Conservation (phyloP, 2,888 invertebrate genomes). For the Diarsia brunnea region DNA sequence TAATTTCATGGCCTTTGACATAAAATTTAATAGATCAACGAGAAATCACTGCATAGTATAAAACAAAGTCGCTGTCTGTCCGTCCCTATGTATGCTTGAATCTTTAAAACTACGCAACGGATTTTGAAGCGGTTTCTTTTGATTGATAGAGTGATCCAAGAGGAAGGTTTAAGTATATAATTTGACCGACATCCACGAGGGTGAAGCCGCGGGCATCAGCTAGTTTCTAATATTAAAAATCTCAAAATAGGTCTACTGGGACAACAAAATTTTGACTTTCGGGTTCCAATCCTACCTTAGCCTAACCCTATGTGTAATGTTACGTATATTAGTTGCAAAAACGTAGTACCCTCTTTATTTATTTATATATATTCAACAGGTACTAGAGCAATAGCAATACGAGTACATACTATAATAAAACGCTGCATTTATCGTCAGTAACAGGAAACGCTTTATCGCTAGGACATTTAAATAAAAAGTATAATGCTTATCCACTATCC, state of each 20-base stretch:
- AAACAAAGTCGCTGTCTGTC: no score
- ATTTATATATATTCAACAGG: slow-evolving; percentile 15
- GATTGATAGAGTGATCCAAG: no score
- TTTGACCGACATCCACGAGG: no score
- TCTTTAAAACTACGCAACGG: no score
- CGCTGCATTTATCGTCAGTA: slow-evolving; percentile 56
- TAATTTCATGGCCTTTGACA: not conserved
- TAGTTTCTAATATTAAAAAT: not conserved
- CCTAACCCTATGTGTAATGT: not conserved
- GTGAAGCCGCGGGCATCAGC: no score
- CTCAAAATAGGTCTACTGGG: not conserved
- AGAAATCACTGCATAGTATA: no score
- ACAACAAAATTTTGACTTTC: not conserved
- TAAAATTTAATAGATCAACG: not conserved
- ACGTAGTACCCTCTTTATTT: not conserved
- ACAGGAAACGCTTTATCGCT: slow-evolving; percentile 69
- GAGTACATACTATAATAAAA: slow-evolving; percentile 54
- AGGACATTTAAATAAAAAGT: slow-evolving; percentile 53
- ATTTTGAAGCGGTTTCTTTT: no score
- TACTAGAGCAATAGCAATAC: slow-evolving; percentile 17
- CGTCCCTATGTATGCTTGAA: no score
- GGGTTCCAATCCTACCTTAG: not conserved
- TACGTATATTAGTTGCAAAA: not conserved
- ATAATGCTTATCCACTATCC: slow-evolving; percentile 56
- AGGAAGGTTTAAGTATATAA: no score